Evolutionary conservation across 2,888 invertebrate genomes (phyloP), one percentile per base, ranked within the genome.

Genomic region (Carcina quercana): DNA sequence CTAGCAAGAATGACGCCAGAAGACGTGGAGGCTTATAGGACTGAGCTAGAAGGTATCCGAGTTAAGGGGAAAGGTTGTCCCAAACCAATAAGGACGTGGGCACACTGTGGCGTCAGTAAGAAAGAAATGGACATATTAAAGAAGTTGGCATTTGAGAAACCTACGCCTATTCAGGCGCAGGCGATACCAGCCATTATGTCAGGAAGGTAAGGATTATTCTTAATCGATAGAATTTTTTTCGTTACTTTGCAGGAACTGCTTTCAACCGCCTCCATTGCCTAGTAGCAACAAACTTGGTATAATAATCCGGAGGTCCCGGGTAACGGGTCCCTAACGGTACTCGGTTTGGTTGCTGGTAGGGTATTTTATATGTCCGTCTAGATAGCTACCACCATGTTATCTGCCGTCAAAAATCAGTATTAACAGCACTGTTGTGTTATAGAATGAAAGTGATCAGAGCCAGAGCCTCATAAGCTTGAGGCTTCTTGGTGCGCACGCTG

Each of bases 161-260:
- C 99, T 0, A 99, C 99, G 1, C 98, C 99, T 0, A 99, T 99
- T 57, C 99, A 99, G 76, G 92, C 95, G 32, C 99, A 99, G 79
- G 98, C 98, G 2, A 95, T 99, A 58, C 95, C 96, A 3, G 95
- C 96, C 14, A 95, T 99, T 38, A 98, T 99, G 98, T 95, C 94
- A 29, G 95, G 94, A 44, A 89, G 98, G 85, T 85, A 50, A 54
- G 44, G 20, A 11, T 24, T n/a, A 11, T 12, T 24, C 6, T 24
- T 24, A 12, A n/a, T n/a, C n/a, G n/a, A n/a, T n/a, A 22, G 14
- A 5, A 2, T 15, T 5, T 13, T 28, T 20, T 26, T 14, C 20
- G 5, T 24, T 31, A 22, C 11, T 20, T 12, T 8, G 5, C 29
- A 19, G 19, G 19, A n/a, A n/a, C n/a, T n/a, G n/a, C n/a, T n/a